Evolutionary conservation across 1,140 invertebrate genomes (phyloP).

Genomic region (Diorhabda carinulata): DNA sequence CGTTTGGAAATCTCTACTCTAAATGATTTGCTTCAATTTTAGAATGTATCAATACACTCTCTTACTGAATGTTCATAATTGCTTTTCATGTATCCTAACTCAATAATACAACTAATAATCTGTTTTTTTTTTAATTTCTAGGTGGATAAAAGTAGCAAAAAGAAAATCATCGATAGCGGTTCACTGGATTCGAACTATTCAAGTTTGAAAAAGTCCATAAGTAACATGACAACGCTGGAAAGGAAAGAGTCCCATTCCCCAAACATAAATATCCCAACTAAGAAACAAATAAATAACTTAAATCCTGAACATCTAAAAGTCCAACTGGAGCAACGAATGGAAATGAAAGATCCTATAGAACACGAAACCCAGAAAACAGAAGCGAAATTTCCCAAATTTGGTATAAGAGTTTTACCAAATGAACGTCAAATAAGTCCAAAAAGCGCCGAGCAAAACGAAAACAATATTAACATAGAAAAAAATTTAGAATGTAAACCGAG

Average conservation of each 20-base stretch:
- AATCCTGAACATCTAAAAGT: constrained; percentile 45
- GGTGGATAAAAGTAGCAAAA: constrained; percentile 47
- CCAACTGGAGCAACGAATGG: constrained; percentile 49
- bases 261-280: constrained; percentile 18
- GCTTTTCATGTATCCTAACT: too few species aligned
- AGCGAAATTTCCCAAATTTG: constrained; percentile 61
- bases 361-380: constrained; percentile 51
- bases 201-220: constrained; percentile 48
- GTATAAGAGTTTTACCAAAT: constrained; percentile 61
- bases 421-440: constrained; percentile 50
- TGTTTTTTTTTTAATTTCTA: constrained; percentile 34
- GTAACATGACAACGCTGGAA: constrained; percentile 42
- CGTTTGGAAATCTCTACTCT: too few species aligned
- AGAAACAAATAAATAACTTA: constrained; percentile 26
- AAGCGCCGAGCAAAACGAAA: constrained; percentile 43
- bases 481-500: constrained; percentile 46
- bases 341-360: constrained; percentile 43
- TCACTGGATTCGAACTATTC: constrained; percentile 49
- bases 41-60: too few species aligned
- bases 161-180: constrained; percentile 47
- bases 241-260: constrained; percentile 39
- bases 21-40: too few species aligned
- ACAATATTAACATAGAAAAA: constrained; percentile 48
- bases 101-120: background rate
- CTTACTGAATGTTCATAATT: too few species aligned